Evolutionary conservation across 2,113 vertebrate species (phyloP).

Genomic region (Paratilapia polleni): DNA sequence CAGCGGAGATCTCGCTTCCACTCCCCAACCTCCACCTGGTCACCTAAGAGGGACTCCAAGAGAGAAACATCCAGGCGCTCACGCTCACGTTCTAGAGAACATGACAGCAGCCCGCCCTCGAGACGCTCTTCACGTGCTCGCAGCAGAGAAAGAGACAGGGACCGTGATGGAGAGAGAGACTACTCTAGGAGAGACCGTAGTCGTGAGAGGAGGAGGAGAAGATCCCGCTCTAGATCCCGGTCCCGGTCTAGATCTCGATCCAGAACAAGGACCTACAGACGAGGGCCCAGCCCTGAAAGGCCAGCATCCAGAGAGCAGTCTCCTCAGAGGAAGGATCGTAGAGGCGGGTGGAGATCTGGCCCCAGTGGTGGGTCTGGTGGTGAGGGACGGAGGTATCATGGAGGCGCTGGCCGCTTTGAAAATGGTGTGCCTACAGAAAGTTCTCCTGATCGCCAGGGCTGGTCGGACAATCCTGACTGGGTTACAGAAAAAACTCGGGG

Average conservation of each 20-base stretch:
- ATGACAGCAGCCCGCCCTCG: conserved; percentile 75
- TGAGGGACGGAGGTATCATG: conserved; percentile 83
- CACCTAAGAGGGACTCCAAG: conserved; percentile 83
- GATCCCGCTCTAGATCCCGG: conserved; percentile 75
- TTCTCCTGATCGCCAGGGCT: conserved; percentile 80
- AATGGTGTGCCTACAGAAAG: conserved; percentile 75
- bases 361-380: conserved; percentile 47
- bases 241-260: conserved; percentile 86
- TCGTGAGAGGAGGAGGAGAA: conserved; percentile 84
- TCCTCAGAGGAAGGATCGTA: conserved; percentile 87
- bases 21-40: conserved; percentile 94
- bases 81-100: conserved; percentile 79
- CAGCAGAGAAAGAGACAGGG: conserved; percentile 82
- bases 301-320: conserved; percentile 84
- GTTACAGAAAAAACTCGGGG: conserved; percentile 87
- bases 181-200: conserved; percentile 84
- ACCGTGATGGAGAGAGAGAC: conserved; percentile 67
- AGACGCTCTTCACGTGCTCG: conserved; percentile 83
- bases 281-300: conserved; percentile 81
- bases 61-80: conserved; percentile 81
- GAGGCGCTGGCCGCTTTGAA: conserved; percentile 76
- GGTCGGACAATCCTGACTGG: conserved; percentile 90
- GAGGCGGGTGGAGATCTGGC: conserved; percentile 67
- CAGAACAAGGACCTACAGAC: conserved; percentile 83
- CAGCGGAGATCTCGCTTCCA: conserved; percentile 91